These are phyloP conservation scores for Microvelia longipes DNA, from an alignment of 1,140 invertebrate genomes.

Conservation along the genomic window DNA sequence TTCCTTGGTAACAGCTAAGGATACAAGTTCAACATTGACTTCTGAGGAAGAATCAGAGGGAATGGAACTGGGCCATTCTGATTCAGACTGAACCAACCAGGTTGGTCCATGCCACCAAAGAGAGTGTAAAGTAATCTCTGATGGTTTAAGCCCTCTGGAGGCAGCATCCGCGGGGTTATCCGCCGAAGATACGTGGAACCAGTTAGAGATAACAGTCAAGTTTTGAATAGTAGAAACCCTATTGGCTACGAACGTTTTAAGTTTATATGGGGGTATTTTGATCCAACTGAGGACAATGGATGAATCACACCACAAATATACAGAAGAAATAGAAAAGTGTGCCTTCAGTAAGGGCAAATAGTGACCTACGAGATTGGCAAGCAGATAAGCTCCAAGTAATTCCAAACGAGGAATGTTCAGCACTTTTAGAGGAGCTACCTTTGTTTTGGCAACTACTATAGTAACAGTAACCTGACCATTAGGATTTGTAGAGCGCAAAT, in stretches of 20 bases:
- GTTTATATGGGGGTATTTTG: slow-evolving; percentile 14
- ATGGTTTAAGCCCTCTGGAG: slow-evolving; percentile 27
- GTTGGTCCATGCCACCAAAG: slow-evolving; percentile 30
- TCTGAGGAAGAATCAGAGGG: not conserved
- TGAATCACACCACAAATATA: slow-evolving; percentile 25
- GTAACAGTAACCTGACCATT: not conserved
- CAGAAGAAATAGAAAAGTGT: not conserved
- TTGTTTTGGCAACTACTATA: slow-evolving; percentile 28
- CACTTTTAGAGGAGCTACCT: slow-evolving; percentile 29
- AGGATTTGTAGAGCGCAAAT: slow-evolving; percentile 8
- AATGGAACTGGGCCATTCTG: slow-evolving; percentile 1
- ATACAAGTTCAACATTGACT: not conserved
- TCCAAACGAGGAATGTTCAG: slow-evolving; percentile 27
- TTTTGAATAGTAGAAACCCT: slow-evolving; percentile 25
- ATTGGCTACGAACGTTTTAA: slow-evolving; percentile 21
- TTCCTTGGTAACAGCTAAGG: not conserved
- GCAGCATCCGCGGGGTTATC: slow-evolving; percentile 31
- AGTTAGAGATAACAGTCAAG: slow-evolving; percentile 14
- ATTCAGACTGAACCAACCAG: not conserved
- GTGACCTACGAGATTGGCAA: slow-evolving; percentile 17
- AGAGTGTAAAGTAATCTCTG: slow-evolving; percentile 18
- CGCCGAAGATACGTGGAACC: slow-evolving; percentile 25
- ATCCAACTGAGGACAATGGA: slow-evolving; percentile 24
- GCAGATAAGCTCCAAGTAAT: slow-evolving; percentile 25
- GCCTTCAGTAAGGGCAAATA: not conserved